Evolutionary conservation across 2,797 vertebrate species (phyloP).

Genomic region (Sebastes trivittatus): DNA sequence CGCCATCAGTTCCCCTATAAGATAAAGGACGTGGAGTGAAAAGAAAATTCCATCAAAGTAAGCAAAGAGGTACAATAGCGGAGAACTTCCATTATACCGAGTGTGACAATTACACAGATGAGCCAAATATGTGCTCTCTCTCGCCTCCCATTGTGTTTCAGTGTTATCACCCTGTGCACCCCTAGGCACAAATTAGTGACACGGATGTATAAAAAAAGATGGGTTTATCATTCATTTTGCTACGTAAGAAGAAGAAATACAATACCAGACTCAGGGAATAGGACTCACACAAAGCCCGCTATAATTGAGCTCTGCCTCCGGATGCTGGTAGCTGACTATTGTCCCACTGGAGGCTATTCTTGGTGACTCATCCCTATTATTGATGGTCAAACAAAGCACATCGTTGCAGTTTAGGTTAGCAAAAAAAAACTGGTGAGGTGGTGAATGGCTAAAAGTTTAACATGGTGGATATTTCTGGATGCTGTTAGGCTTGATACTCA

Average conservation of each 20-base stretch:
- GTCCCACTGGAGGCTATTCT: conserved; percentile 49
- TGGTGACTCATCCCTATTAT: conserved; percentile 25
- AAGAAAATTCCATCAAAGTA: conserved; percentile 35
- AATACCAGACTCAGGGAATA: conserved; percentile 39
- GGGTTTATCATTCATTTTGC: conserved; percentile 35
- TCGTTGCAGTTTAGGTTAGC: conserved; percentile 7
- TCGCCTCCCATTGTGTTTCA: conserved; percentile 38
- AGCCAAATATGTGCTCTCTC: conserved; percentile 27
- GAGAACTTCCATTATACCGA: conserved; percentile 34
- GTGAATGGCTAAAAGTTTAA: conserved; percentile 21
- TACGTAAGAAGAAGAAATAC: conserved; percentile 29
- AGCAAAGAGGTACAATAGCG: conserved; percentile 32
- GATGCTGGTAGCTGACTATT: conserved; percentile 36
- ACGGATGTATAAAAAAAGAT: conserved; percentile 35
- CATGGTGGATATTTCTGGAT: conserved; percentile 17
- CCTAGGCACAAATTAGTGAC: conserved; percentile 40
- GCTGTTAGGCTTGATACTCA: conserved; percentile 14
- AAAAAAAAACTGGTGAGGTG: conserved; percentile 1
- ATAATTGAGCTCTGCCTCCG: conserved; percentile 56
- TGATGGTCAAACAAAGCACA: conserved; percentile 49
- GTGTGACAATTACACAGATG: conserved; percentile 38
- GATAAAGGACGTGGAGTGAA: conserved; percentile 16
- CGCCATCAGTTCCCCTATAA: conserved; percentile 19
- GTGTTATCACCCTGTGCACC: conserved; percentile 59
- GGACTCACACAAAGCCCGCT: conserved; percentile 47